Conservation (phyloP, 1,140 invertebrate species). For the Marisa cornuarietis region DNA sequence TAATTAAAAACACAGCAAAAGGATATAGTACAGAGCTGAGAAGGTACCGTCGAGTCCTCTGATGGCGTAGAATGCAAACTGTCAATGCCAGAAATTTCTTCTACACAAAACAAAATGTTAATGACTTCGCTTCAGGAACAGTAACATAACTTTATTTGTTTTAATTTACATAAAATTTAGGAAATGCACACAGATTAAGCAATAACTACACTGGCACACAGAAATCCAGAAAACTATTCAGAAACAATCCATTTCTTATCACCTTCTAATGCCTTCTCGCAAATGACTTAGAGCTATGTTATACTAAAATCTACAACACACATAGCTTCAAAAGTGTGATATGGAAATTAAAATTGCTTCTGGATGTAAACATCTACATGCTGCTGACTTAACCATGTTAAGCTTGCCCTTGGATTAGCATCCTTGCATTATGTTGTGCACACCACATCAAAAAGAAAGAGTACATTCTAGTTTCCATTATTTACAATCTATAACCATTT, state of each 20-base stretch:
- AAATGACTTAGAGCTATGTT: no score
- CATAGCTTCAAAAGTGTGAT: no score
- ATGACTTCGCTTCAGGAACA: no score
- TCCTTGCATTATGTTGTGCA: no score
- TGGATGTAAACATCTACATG: no score
- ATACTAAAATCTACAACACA: no score
- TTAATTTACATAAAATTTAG: neutral
- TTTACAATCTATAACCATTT: no score
- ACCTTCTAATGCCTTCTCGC: neutral
- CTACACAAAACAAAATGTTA: slow-evolving; percentile 40
- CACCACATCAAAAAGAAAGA: no score
- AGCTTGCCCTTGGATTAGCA: no score
- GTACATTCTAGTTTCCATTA: no score
- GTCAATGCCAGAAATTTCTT: slow-evolving; percentile 52
- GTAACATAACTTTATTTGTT: neutral
- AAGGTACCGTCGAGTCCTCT: slow-evolving; percentile 71
- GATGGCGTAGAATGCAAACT: slow-evolving; percentile 51
- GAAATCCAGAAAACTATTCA: neutral
- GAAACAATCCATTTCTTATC: neutral
- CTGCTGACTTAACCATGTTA: no score
- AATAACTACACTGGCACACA: neutral
- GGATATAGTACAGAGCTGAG: slow-evolving; percentile 77
- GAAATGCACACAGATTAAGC: neutral
- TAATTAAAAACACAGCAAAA: slow-evolving; percentile 59
- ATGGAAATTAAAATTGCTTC: no score